phyloP scores from a whole-genome alignment of 2,888 invertebrate genomes.

The Machimus atricapillus region DNA sequence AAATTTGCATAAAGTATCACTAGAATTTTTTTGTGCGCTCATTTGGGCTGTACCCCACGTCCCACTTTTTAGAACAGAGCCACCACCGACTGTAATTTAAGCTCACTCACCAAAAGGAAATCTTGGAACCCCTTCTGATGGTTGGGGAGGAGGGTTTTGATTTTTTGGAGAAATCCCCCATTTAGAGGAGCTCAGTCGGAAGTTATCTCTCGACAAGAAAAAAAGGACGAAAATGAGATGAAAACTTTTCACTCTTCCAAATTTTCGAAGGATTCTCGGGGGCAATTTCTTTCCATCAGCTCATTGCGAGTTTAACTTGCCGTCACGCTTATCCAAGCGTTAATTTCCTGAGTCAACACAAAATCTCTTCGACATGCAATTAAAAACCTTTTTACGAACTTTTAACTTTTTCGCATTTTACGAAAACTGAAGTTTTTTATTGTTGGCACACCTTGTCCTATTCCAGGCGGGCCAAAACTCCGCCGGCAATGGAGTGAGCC shows the following conservation, averaged over 20 bases:
- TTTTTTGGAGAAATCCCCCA: neutral
- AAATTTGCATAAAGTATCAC: conserved; percentile 33
- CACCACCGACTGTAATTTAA: neutral
- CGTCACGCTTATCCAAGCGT: conserved; percentile 46
- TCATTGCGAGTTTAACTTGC: conserved; percentile 37
- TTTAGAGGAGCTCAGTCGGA: conserved; percentile 20
- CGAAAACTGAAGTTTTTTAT: conserved; percentile 33
- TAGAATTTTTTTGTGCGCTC: neutral
- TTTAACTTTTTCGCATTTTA: conserved; percentile 35
- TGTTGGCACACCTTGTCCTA: neutral
- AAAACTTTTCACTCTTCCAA: conserved; percentile 22
- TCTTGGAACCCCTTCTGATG: neutral
- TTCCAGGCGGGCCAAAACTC: neutral
- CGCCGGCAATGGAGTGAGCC: neutral
- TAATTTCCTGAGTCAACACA: conserved; percentile 44
- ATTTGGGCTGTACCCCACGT: neutral
- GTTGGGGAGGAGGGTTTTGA: neutral
- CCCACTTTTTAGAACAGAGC: neutral
- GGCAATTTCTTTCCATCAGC: conserved; percentile 29
- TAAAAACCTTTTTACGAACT: conserved; percentile 39
- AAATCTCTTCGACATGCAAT: conserved; percentile 40
- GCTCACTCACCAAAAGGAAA: neutral
- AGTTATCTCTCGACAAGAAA: conserved; percentile 14
- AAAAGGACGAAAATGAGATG: conserved; percentile 9
- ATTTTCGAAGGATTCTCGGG: conserved; percentile 8